A percentile compares a stretch with the other conserved stretches of the same genome.
Evolutionary conservation across 2,888 invertebrate species (phyloP).

Genomic region (Drosophila anceps): DNA sequence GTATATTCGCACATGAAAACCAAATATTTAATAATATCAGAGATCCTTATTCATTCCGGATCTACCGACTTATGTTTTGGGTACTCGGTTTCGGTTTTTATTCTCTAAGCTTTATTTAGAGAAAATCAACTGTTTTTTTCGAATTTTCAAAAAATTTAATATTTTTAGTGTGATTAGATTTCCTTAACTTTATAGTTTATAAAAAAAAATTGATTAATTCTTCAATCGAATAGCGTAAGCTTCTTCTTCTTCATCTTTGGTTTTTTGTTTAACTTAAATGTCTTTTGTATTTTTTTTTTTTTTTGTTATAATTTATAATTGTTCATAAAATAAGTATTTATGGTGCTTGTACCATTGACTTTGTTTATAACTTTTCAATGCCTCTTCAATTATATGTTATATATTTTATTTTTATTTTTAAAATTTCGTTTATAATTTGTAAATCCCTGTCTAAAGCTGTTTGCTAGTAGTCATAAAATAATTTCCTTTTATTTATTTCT

Average conservation of each 20-base stretch:
- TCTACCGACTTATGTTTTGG: background rate
- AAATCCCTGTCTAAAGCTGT: constrained; percentile 73
- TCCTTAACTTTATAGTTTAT: constrained; percentile 41
- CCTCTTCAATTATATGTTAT: constrained; percentile 30
- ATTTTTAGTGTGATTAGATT: constrained; percentile 38
- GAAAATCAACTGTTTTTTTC: background rate
- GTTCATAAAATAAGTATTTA: constrained; percentile 40
- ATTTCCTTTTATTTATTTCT: constrained; percentile 19
- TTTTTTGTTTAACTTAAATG: constrained; percentile 36
- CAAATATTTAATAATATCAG: constrained; percentile 15
- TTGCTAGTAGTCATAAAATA: constrained; percentile 61
- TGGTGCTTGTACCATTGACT: constrained; percentile 51
- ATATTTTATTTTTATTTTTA: constrained; percentile 24
- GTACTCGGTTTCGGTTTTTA: constrained; percentile 1
- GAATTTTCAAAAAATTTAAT: constrained; percentile 5
- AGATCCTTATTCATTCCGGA: background rate
- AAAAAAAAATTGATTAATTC: constrained; percentile 29
- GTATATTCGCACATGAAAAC: constrained; percentile 1
- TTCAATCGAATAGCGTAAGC: constrained; percentile 33
- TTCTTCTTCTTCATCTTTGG: background rate
- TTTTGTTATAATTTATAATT: constrained; percentile 30
- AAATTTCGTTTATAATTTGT: constrained; percentile 62
- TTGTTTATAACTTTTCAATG: constrained; percentile 48
- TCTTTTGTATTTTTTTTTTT: constrained; percentile 3
- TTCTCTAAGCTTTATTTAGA: background rate